phyloP scores from a whole-genome alignment of 2,797 vertebrate genomes.

The Hephaestus fuliginosus region DNA sequence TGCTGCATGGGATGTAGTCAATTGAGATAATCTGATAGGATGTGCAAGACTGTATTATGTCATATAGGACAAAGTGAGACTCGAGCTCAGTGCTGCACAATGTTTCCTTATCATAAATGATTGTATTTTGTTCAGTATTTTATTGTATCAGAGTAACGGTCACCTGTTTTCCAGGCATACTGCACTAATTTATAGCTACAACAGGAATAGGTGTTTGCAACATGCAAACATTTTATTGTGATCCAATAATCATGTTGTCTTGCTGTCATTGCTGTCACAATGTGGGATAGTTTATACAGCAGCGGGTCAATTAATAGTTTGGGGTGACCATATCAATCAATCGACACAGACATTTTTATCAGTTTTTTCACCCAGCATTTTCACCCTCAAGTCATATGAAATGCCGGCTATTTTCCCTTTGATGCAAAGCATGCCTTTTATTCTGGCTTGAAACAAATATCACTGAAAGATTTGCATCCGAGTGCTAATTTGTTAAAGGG shows the following conservation, averaged over 20 bases:
- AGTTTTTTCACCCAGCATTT: neutral
- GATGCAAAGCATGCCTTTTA: conserved; percentile 12
- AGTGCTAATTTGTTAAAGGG: conserved; percentile 44
- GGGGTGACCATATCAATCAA: neutral
- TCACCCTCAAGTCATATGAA: neutral
- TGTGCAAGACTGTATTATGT: conserved; percentile 16
- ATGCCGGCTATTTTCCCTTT: conserved; percentile 14
- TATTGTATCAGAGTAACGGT: neutral
- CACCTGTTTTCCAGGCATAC: neutral
- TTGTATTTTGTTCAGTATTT: conserved; percentile 8
- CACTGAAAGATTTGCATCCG: conserved; percentile 37
- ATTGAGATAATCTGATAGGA: conserved; percentile 38
- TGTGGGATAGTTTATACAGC: conserved; percentile 1
- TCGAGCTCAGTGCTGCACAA: neutral
- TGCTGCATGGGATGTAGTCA: conserved; percentile 37
- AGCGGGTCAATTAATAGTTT: conserved; percentile 16
- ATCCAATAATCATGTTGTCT: neutral
- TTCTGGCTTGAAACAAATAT: conserved; percentile 34
- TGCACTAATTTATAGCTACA: neutral
- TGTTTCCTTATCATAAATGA: neutral
- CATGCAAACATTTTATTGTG: neutral
- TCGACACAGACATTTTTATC: no score
- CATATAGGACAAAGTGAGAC: conserved; percentile 33
- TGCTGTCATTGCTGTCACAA: neutral
- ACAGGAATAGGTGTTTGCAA: neutral